Base-by-base conservation (phyloP, 2,797 vertebrate genomes). In the Amazonetta brasiliensis region DNA sequence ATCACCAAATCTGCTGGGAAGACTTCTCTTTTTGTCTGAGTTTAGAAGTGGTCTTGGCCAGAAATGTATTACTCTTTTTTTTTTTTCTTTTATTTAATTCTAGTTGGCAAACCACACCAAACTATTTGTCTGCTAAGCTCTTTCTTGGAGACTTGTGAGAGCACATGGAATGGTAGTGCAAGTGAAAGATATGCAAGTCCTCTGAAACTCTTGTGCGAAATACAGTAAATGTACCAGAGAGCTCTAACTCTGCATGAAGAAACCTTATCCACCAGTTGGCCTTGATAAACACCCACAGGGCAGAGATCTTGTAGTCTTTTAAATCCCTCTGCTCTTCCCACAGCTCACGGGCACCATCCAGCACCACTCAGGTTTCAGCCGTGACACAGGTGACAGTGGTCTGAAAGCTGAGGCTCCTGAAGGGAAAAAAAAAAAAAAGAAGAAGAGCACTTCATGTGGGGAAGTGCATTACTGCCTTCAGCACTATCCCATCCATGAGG, bases 251-350 rank as follows among this genome's bases (percentile, higher is more conserved):
- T 69, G 60, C 52, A 88, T 54, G 69, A 33, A 35, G 75, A 74
- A 81, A 46, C 12, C 35, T 41, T 10, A 46, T 41, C 46, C 64
- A 22, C 26, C 85, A 74, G 48, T 48, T 79, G 41, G 23, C 17
- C 37, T 18, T 1, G 1, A 16, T 82, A 62, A 69, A 21, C 8
- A 30, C 68, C 46, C 55, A 12, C 4, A 16, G 17, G 30, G 39
- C 71, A 8, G 26, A 19, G n/a, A 84, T 28, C 58, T 86, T 62
- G 63, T 52, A 59, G 33, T 31, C 33, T 13, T 63, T 66, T 10
- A 62, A 23, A 31, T 66, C 39, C 12, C 52, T 41, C 18, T 69
- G 33, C 11, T 52, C 0, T 0, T 30, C 18, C 26, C 2, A 9
- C 43, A 12, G 35, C 16, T 0, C 0, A 0, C 19, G 33, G 28